Evolutionary conservation across 2,888 invertebrate genomes (phyloP), one percentile per base, ranked within the genome.

Genomic region (Panorpa germanica): DNA sequence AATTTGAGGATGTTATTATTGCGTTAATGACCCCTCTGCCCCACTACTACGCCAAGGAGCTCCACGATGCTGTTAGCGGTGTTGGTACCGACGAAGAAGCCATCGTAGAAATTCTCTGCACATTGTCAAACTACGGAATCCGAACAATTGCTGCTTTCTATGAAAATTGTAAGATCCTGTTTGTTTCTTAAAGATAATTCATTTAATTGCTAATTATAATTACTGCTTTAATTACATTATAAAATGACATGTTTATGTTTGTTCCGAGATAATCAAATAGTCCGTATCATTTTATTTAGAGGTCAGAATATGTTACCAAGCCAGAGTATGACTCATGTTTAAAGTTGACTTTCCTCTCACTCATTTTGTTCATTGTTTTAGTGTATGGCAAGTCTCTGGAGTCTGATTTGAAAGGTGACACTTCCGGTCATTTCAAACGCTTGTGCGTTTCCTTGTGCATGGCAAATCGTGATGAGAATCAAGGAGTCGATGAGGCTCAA

Each of bases 31-130:
- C 82, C 3, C 85, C 83, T 3, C 56, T 81, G 37, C 80, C 78
- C 7, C 83, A 86, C 54, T 91, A 76, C 61, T 83, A 90, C 56
- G 91, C 90, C 34, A 77, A 80, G 55, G 82, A 85, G 50, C 59
- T 91, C 31, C 76, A 86, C 46, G 75, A 82, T 46, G 90, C 91
- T 28, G 76, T 91, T 34, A 55, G 73, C 40, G 88, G 90, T 17
- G 26, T 81, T 25, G 90, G 90, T 29, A 91, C 91, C 12, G 83
- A 85, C 44, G 85, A 86, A 47, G 80, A 80, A 46, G 82, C 83
- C 28, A 74, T 93, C 45, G 82, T 90, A 38, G 91, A 93, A 57
- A 83, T 91, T 46, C 65, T 91, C 31, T 86, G 86, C 60, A 85
- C 90, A 1, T 59, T 88, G 21, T 83, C 82, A 43, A 91, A 91